Evolutionary conservation across 2,797 vertebrate species (phyloP).

Genomic region (Danio jaintianensis): DNA sequence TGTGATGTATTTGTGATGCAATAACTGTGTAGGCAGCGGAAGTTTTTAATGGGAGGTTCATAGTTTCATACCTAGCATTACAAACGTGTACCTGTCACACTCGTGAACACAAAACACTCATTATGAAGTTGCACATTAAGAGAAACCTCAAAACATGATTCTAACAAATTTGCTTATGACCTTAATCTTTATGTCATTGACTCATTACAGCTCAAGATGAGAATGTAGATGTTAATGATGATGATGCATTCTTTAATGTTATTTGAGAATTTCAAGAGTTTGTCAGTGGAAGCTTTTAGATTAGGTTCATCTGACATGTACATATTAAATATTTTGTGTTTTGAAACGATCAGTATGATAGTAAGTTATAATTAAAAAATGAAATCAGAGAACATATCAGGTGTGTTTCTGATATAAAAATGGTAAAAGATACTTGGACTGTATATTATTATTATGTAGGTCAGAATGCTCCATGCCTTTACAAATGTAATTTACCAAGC

Average conservation of each 20-base stretch:
- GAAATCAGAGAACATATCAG: neutral
- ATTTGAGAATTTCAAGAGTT: neutral
- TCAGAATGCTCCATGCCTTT: neutral
- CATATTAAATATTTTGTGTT: neutral
- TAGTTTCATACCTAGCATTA: neutral
- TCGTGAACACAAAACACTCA: neutral
- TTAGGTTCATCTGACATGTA: neutral
- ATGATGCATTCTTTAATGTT: neutral
- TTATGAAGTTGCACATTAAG: neutral
- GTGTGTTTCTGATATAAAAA: neutral
- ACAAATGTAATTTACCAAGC: neutral
- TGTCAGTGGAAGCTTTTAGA: neutral
- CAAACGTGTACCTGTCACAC: neutral
- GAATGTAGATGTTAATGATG: constrained; percentile 2
- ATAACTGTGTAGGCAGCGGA: neutral
- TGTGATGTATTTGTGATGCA: constrained; percentile 1
- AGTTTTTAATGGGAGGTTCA: neutral
- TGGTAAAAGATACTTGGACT: neutral
- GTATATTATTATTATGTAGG: neutral
- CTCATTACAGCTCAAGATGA: neutral
- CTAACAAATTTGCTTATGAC: too few species aligned
- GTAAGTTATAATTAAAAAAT: too few species aligned
- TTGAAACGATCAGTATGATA: neutral
- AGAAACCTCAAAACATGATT: neutral
- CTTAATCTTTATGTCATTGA: neutral